Evolutionary conservation across 2,797 vertebrate species (phyloP).

Genomic region (Notamacropus eugenii): DNA sequence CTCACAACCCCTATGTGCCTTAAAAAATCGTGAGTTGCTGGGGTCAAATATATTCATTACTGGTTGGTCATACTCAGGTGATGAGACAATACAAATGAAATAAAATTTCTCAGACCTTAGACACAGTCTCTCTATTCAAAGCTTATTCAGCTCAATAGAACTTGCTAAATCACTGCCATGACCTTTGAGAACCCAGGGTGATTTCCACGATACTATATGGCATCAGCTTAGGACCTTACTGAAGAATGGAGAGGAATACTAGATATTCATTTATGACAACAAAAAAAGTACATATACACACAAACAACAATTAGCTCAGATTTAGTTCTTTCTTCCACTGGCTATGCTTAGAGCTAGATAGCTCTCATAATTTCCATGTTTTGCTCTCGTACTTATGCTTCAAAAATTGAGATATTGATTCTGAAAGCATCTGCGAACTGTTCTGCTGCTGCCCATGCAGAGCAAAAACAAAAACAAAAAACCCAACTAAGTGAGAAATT

Average conservation of each 20-base stretch:
- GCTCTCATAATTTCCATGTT: constrained; percentile 6
- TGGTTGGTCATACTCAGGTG: neutral
- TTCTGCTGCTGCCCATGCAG: constrained; percentile 24
- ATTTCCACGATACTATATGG: neutral
- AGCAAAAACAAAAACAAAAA: constrained; percentile 21
- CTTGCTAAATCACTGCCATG: neutral
- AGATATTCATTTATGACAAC: neutral
- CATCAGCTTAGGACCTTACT: neutral
- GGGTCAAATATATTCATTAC: neutral
- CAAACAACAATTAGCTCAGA: neutral
- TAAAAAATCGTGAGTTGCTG: neutral
- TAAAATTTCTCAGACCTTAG: neutral
- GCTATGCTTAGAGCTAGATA: neutral
- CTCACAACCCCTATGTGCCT: neutral
- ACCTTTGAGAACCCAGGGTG: neutral
- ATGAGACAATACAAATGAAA: neutral
- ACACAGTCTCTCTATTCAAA: neutral
- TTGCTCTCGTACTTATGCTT: constrained; percentile 25
- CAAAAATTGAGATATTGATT: neutral
- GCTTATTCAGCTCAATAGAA: neutral
- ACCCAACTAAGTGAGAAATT: constrained; percentile 1
- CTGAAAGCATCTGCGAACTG: constrained; percentile 12
- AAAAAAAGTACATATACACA: neutral
- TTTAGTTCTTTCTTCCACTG: neutral
- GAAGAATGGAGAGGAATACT: neutral